Percentiles rank a stretch among this genome's conserved stretches.
phyloP scores from a whole-genome alignment of 2,797 vertebrate genomes.

The Peromyscus attwateri region DNA sequence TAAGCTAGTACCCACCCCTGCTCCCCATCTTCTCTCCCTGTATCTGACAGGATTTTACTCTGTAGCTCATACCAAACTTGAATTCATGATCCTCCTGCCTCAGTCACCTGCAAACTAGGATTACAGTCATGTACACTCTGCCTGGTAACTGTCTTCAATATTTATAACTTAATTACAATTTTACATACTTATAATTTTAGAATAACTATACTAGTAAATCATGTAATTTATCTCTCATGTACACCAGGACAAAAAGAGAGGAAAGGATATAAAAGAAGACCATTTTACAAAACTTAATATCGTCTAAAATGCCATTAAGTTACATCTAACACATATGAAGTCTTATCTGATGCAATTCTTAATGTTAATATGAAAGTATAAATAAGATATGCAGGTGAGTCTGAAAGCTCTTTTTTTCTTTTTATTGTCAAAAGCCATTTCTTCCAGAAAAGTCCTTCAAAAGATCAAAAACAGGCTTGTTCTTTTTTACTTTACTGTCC shows the following conservation, averaged over 20 bases:
- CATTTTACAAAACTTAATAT: slow-evolving; percentile 48
- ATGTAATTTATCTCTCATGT: slow-evolving; percentile 41
- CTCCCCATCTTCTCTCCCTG: too few relatives aligned
- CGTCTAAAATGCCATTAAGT: slow-evolving; percentile 42
- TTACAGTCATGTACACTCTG: background rate
- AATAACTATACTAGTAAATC: slow-evolving; percentile 33
- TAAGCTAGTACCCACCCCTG: background rate
- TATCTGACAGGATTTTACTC: background rate
- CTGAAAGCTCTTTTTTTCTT: background rate
- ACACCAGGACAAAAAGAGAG: slow-evolving; percentile 5
- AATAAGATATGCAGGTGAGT: slow-evolving; percentile 21
- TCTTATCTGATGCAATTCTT: slow-evolving; percentile 25
- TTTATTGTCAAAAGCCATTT: background rate
- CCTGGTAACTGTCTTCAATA: background rate
- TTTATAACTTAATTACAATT: slow-evolving; percentile 22
- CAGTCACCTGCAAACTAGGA: background rate
- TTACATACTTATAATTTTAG: background rate
- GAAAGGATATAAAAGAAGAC: background rate
- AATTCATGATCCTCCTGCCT: background rate
- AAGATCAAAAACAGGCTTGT: background rate
- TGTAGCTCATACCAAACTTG: background rate
- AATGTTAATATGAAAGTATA: slow-evolving; percentile 22
- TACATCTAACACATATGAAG: slow-evolving; percentile 38
- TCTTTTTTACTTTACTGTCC: slow-evolving; percentile 37
- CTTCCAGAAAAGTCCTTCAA: background rate